Base-by-base conservation (phyloP, 64 coral and sea anemone genomes). In the Montipora sp. region DNA sequence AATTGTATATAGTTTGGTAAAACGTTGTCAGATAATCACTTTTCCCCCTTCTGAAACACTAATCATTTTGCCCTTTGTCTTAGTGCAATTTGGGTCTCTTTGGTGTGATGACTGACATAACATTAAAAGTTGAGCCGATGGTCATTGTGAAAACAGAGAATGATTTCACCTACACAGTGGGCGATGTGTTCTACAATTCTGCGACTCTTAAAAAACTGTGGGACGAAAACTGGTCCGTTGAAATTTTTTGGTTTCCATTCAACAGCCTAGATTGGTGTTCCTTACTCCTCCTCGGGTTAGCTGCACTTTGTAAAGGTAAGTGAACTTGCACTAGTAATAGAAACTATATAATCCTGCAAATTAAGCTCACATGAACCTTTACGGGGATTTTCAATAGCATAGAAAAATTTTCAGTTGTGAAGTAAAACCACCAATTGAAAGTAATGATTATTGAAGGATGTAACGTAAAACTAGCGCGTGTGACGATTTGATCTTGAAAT, bases 161-260 rank as follows among this genome's bases (percentile, higher is more conserved):
- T 47, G 89, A 90, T 66, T 90, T 90, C 78, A 72, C 70, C 66
- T 47, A 7, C 2, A 80, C 76, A 47, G 77, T 90, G 80, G 59
- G 19, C 2, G 89, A 90, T 67, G 22, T 90, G 12, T 90, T 90
- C 76, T 90, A 80, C 77, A 69, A 90, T 50, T 8, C 48, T 0
- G 44, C 2, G 7, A 69, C 2, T 9, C 58, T 90, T 5, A 77
- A 63, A 70, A 19, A 80, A 12, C 59, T 90, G 21, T 70, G 71
- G 27, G 77, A 90, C 7, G 77, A 90, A 18, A 90, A 90, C 89
- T 90, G 89, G 89, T 90, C 89, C 5, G 1, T 90, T 59, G 89
- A 90, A 71, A 90, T 90, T 24, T 90, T 90, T 72, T 90, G 89
- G 89, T 90, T 90, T 90, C 89, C 89, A 63, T 90, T 80, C 47